A percentile compares a stretch with the other conserved stretches of the same genome.
These are phyloP conservation scores for Augochlorella aurata DNA, from an alignment of 2,888 invertebrate species.

Conservation along the genomic window DNA sequence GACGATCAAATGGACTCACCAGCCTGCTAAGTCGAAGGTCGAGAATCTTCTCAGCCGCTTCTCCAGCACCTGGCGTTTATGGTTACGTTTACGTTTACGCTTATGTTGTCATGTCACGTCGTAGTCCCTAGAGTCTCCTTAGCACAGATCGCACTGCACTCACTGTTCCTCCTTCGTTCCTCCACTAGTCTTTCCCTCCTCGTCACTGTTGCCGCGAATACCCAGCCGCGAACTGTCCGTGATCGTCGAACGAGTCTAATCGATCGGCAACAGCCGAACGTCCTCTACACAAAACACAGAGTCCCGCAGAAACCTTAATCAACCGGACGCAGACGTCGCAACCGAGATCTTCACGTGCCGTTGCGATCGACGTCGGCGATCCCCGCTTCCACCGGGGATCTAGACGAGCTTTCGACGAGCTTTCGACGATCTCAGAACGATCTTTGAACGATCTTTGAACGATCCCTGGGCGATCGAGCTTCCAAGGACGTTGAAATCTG, in stretches of 20 bases:
- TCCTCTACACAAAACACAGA: conserved; percentile 28
- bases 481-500: background rate
- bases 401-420: too few relatives aligned
- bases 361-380: background rate
- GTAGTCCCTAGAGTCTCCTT: conserved; percentile 68
- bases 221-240: conserved; percentile 7
- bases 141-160: conserved; percentile 71
- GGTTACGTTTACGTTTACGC: conserved; percentile 43
- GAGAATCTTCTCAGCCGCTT: conserved; percentile 39
- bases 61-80: conserved; percentile 6
- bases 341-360: background rate
- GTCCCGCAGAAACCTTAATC: conserved; percentile 2
- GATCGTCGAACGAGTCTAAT: background rate
- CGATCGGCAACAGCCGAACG: background rate
- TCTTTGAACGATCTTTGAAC: background rate
- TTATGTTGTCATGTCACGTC: conserved; percentile 59
- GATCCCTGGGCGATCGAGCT: background rate
- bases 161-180: conserved; percentile 41
- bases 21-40: conserved; percentile 64
- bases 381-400: too few relatives aligned
- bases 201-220: background rate
- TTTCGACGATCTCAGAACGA: background rate
- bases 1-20: conserved; percentile 60
- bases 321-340: background rate
- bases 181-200: conserved; percentile 10